A percentile compares a stretch with the other conserved stretches of the same genome.
These are phyloP conservation scores for Xestia sexstrigata DNA, from an alignment of 2,888 invertebrate species.

Conservation along the genomic window DNA sequence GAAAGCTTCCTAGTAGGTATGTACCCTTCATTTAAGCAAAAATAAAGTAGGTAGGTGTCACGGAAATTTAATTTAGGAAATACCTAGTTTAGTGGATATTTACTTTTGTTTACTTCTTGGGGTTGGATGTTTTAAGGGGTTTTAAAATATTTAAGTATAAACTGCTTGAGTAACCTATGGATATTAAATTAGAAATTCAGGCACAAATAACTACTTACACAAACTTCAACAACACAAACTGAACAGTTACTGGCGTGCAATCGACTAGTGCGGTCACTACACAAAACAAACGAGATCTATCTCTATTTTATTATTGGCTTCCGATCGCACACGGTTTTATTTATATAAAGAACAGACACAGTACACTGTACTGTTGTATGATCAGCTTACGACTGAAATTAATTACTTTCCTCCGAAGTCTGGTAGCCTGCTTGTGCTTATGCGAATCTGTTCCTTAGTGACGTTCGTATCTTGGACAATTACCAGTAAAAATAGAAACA, in stretches of 20 bases:
- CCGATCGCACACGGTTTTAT: constrained; percentile 78
- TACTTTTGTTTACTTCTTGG: neutral
- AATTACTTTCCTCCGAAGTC: constrained; percentile 83
- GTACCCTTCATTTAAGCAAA: neutral
- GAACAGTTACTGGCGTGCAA: constrained; percentile 48
- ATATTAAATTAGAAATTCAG: neutral
- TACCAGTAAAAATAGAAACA: constrained; percentile 88
- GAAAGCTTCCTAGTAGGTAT: neutral
- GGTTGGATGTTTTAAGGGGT: neutral
- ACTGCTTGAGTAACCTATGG: neutral
- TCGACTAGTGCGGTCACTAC: constrained; percentile 67
- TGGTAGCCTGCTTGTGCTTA: constrained; percentile 74
- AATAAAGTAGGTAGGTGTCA: neutral
- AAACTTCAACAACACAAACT: constrained; percentile 48
- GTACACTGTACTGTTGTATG: constrained; percentile 81
- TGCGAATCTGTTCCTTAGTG: constrained; percentile 76
- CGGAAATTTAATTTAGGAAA: constrained; percentile 6
- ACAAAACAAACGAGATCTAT: constrained; percentile 73
- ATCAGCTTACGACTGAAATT: constrained; percentile 84
- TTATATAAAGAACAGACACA: constrained; percentile 76
- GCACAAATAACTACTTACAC: constrained; percentile 49
- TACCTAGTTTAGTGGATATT: neutral
- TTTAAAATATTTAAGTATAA: neutral
- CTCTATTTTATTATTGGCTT: constrained; percentile 76
- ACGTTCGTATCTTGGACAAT: constrained; percentile 86